Evolutionary conservation across 2,888 invertebrate species (phyloP).

Genomic region (Acleris literana): DNA sequence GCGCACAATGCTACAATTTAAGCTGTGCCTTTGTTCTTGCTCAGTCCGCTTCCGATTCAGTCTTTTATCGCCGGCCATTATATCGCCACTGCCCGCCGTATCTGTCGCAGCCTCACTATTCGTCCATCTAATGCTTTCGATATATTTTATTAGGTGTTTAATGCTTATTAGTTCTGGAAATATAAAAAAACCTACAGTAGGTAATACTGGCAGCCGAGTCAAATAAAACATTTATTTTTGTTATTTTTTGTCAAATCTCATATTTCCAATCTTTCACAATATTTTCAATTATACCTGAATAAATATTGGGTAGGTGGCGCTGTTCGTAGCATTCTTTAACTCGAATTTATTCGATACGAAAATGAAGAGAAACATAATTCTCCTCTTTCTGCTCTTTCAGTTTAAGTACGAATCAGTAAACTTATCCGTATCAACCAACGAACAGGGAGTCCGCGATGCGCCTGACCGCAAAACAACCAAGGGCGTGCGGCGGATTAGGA

Average conservation of each 20-base stretch:
- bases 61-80: constrained; percentile 74
- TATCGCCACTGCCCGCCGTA: constrained; percentile 42
- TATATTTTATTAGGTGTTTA: background rate
- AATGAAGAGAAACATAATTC: too few relatives aligned
- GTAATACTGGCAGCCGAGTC: too few relatives aligned
- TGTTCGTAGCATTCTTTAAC: too few relatives aligned
- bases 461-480: constrained; percentile 61
- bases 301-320: too few relatives aligned
- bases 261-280: too few relatives aligned
- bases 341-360: too few relatives aligned
- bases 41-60: constrained; percentile 70
- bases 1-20: constrained; percentile 77
- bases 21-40: constrained; percentile 73
- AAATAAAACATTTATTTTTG: too few relatives aligned
- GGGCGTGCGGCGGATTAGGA: constrained; percentile 55
- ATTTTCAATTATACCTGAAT: too few relatives aligned
- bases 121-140: constrained; percentile 2
- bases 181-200: too few relatives aligned
- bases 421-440: background rate
- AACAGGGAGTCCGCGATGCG: constrained; percentile 36
- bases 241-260: too few relatives aligned
- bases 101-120: constrained; percentile 50
- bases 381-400: background rate
- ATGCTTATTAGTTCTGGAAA: too few relatives aligned
- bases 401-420: background rate